These are phyloP conservation scores for Brachionus sp. DNA, from an alignment of 1,140 invertebrate species.

Conservation along the genomic window DNA sequence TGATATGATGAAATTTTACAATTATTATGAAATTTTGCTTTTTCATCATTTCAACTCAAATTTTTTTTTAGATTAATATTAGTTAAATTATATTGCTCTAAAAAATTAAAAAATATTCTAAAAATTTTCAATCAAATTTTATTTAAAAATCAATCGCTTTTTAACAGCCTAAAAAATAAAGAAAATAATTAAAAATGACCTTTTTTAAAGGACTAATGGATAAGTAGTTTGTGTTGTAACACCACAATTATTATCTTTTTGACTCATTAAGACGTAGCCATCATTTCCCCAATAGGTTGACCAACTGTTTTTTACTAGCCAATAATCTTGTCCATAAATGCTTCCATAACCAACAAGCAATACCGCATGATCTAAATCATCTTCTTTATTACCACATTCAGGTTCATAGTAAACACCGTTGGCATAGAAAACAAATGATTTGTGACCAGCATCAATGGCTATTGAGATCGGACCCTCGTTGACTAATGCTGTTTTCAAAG, in stretches of 20 bases:
- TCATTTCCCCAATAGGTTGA: slow-evolving; percentile 88
- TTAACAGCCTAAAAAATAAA: neutral
- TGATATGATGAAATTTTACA: no score
- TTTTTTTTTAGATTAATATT: no score
- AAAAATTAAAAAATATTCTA: no score
- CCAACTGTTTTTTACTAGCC: slow-evolving; percentile 67
- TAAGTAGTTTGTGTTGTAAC: slow-evolving; percentile 80
- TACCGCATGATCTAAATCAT: slow-evolving; percentile 80
- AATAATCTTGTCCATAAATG: slow-evolving; percentile 71
- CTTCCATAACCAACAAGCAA: slow-evolving; percentile 84
- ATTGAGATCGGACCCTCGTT: slow-evolving; percentile 87
- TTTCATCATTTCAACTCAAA: no score
- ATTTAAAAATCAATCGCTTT: neutral
- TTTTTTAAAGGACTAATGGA: slow-evolving; percentile 61
- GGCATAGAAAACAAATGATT: slow-evolving; percentile 79
- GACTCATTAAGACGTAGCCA: slow-evolving; percentile 79
- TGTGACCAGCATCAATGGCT: slow-evolving; percentile 81
- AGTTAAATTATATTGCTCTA: no score
- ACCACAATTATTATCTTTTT: slow-evolving; percentile 83
- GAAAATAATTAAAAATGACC: no score
- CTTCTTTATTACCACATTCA: slow-evolving; percentile 67
- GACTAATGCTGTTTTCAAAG: slow-evolving; percentile 77
- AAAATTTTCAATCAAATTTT: neutral
- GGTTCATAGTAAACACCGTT: slow-evolving; percentile 86
- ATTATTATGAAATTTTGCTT: no score